phyloP scores from a whole-genome alignment of 2,888 invertebrate genomes.

The Ochlodes sylvanus region DNA sequence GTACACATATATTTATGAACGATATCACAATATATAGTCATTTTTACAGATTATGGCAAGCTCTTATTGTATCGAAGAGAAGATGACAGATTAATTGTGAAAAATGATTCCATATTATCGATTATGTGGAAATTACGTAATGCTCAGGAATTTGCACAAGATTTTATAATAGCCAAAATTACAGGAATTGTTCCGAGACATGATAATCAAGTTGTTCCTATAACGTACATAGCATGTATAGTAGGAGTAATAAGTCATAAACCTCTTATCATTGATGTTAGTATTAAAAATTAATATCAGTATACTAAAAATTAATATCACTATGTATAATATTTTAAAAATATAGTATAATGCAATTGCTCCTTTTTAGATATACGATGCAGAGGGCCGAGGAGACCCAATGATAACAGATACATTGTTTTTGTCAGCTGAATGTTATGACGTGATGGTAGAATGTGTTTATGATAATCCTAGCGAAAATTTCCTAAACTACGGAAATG shows the following conservation, averaged over 20 bases:
- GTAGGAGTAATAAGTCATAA: conserved; percentile 70
- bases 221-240: conserved; percentile 78
- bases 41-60: conserved; percentile 79
- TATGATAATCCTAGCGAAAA: conserved; percentile 71
- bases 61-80: conserved; percentile 79
- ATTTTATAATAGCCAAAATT: conserved; percentile 75
- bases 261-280: conserved; percentile 73
- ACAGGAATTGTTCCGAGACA: conserved; percentile 72
- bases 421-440: conserved; percentile 85
- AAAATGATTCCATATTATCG: conserved; percentile 83
- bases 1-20: background rate
- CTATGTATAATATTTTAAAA: too few relatives aligned
- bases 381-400: conserved; percentile 71
- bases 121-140: conserved; percentile 84
- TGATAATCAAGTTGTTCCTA: conserved; percentile 75
- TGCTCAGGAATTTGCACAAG: conserved; percentile 66
- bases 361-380: conserved; percentile 75
- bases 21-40: background rate
- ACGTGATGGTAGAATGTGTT: conserved; percentile 83
- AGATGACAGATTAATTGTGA: conserved; percentile 77
- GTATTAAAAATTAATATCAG: conserved; percentile 42
- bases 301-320: too few relatives aligned
- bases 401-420: conserved; percentile 71
- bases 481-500: conserved; percentile 82
- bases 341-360: conserved; percentile 28